These are phyloP conservation scores for Tenebrosternarchus preto DNA, from an alignment of 2,113 vertebrate genomes.

Conservation along the genomic window DNA sequence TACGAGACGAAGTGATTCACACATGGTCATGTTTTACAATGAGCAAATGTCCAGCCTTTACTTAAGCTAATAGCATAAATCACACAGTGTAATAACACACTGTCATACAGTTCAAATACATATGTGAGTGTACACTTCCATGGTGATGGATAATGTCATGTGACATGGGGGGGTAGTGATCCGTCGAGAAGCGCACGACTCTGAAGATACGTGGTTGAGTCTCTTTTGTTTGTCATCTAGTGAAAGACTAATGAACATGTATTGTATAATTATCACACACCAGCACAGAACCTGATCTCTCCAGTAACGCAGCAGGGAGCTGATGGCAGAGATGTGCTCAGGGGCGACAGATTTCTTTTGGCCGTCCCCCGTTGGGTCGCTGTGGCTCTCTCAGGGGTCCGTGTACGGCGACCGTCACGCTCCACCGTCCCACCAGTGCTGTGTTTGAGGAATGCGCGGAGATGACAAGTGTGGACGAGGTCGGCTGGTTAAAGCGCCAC, in stretches of 20 bases:
- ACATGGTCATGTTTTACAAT: background rate
- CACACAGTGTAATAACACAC: background rate
- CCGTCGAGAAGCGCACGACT: background rate
- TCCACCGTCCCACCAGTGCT: background rate
- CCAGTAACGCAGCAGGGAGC: background rate
- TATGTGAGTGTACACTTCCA: background rate
- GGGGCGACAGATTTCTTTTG: too few relatives aligned
- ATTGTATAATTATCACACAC: constrained; percentile 11
- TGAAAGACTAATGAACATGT: constrained; percentile 10
- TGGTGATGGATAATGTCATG: background rate
- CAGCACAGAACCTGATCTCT: background rate
- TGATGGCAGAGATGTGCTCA: background rate
- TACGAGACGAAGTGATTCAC: background rate
- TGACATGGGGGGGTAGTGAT: constrained; percentile 9
- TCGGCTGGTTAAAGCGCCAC: constrained; percentile 42
- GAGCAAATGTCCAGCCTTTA: background rate
- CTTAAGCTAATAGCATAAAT: background rate
- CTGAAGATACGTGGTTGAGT: constrained; percentile 1
- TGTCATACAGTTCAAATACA: background rate
- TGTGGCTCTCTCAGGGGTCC: background rate
- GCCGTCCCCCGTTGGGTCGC: background rate
- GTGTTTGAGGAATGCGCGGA: constrained; percentile 16
- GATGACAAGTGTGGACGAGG: constrained; percentile 34
- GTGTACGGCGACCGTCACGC: background rate
- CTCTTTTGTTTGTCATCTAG: background rate